Conservation (phyloP, 2,888 invertebrate species). For the Lithophane socia region DNA sequence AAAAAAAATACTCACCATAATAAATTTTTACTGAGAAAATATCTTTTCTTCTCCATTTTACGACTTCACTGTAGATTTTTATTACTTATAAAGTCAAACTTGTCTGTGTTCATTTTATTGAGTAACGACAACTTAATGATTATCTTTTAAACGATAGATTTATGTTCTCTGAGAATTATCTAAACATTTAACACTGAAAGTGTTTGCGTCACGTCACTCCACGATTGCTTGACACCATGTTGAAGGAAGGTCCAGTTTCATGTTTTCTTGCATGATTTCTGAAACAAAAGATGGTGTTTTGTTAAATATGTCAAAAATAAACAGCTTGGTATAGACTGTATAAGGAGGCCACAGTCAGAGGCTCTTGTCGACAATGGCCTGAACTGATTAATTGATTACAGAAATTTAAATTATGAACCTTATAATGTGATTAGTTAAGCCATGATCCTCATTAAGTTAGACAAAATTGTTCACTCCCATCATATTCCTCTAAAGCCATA, state of each 20-base stretch:
- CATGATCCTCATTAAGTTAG: neutral
- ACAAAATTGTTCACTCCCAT: neutral
- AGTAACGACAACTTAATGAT: constrained; percentile 51
- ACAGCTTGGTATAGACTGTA: neutral
- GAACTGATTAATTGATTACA: neutral
- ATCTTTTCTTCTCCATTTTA: constrained; percentile 81
- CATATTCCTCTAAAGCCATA: neutral
- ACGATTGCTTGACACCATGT: constrained; percentile 61
- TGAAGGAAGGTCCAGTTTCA: constrained; percentile 48
- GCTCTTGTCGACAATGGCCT: neutral
- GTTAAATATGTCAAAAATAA: neutral
- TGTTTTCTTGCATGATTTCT: constrained; percentile 65
- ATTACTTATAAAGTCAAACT: constrained; percentile 65
- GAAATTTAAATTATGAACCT: neutral
- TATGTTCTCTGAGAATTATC: constrained; percentile 41
- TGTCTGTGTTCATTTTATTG: constrained; percentile 77
- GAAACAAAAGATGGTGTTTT: constrained; percentile 66
- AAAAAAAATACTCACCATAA: constrained; percentile 78
- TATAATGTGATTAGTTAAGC: neutral
- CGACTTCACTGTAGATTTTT: constrained; percentile 70
- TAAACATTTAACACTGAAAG: constrained; percentile 25
- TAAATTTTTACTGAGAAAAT: constrained; percentile 72
- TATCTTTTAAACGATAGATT: constrained; percentile 51
- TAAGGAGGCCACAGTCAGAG: neutral
- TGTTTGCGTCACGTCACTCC: constrained; percentile 69